Conservation (phyloP, 2,888 invertebrate species). For the Dicycla oo region DNA sequence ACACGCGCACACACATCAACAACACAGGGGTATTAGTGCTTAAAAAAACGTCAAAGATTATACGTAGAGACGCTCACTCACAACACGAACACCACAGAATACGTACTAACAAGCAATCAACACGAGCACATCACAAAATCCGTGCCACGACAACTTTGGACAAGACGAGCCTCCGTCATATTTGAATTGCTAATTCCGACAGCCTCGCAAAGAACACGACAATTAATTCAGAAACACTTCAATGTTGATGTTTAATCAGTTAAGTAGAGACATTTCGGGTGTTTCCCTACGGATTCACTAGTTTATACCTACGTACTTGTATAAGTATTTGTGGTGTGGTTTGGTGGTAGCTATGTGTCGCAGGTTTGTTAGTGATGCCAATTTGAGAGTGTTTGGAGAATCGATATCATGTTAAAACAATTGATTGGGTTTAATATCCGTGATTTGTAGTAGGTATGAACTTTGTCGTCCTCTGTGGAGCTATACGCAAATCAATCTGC, state of each 20-base stretch:
- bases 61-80: not conserved
- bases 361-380: constrained; percentile 3
- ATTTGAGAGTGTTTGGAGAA: constrained; percentile 20
- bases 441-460: too few species aligned
- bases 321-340: constrained; percentile 27
- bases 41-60: not conserved
- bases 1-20: too few species aligned
- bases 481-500: not conserved
- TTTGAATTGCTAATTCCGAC: constrained; percentile 85
- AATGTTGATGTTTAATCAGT: constrained; percentile 82
- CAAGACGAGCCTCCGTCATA: constrained; percentile 65
- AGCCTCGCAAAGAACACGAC: constrained; percentile 82
- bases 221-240: constrained; percentile 83
- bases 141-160: constrained; percentile 68
- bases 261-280: constrained; percentile 72
- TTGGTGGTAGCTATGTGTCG: not conserved
- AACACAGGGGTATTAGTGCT: too few species aligned
- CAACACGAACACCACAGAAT: constrained; percentile 7
- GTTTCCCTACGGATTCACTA: constrained; percentile 39
- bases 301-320: constrained; percentile 4
- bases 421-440: not conserved
- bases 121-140: constrained; percentile 59
- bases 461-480: too few species aligned
- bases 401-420: not conserved
- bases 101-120: constrained; percentile 59